Percentiles rank a stretch among this genome's conserved stretches.
These are phyloP conservation scores for Apamea monoglypha DNA, from an alignment of 2,888 invertebrate genomes.

Conservation along the genomic window DNA sequence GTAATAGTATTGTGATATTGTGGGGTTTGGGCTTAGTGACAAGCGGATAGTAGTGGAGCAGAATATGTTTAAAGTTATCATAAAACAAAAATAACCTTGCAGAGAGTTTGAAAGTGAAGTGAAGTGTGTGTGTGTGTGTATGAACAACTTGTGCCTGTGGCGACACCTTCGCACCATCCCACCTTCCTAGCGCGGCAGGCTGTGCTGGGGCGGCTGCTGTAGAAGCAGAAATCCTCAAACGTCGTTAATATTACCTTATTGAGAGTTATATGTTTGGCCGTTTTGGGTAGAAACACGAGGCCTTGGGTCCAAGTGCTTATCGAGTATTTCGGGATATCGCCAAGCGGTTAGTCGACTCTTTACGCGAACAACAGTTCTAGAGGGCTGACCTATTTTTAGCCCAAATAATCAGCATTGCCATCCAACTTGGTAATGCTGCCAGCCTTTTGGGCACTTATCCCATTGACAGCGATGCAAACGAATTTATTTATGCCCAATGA, in stretches of 20 bases:
- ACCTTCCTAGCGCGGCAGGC: too few species aligned
- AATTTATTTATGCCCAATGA: not conserved
- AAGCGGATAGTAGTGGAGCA: conserved; percentile 22
- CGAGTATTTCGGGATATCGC: not conserved
- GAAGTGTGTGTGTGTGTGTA: too few species aligned
- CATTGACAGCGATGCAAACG: not conserved
- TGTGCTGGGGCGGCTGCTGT: not conserved
- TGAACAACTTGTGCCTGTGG: not conserved
- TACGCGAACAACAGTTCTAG: not conserved
- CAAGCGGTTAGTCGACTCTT: not conserved
- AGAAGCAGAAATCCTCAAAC: not conserved
- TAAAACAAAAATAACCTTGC: not conserved
- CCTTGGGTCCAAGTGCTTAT: not conserved
- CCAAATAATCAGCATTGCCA: not conserved
- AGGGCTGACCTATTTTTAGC: not conserved
- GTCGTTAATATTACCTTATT: not conserved
- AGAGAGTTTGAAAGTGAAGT: not conserved
- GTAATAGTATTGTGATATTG: conserved; percentile 51
- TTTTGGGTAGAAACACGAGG: not conserved
- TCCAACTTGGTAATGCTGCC: not conserved
- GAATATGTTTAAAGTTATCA: not conserved
- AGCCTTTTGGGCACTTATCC: too few species aligned
- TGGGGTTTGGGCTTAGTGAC: conserved; percentile 6
- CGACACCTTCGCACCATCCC: too few species aligned
- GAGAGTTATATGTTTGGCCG: too few species aligned